A percentile compares a stretch with the other conserved stretches of the same genome.
Evolutionary conservation across 2,888 invertebrate species (phyloP).

Genomic region (Volucella bombylans): DNA sequence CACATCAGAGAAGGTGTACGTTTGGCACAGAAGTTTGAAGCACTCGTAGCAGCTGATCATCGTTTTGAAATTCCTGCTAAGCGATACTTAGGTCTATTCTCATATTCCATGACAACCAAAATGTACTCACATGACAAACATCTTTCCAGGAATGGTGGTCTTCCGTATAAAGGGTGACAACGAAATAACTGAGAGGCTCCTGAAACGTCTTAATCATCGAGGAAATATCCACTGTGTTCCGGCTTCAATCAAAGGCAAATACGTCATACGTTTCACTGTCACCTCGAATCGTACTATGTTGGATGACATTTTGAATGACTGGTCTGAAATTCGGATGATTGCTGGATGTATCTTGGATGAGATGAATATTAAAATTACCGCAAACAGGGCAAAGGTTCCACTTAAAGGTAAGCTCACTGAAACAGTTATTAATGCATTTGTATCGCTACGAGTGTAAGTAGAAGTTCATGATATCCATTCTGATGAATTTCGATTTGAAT

Average conservation of each 20-base stretch:
- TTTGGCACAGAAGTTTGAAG: constrained; percentile 95
- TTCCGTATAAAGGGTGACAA: constrained; percentile 94
- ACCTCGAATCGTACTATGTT: constrained; percentile 93
- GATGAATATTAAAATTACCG: constrained; percentile 84
- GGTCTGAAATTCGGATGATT: constrained; percentile 91
- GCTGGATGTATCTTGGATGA: constrained; percentile 88
- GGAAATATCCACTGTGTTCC: constrained; percentile 97
- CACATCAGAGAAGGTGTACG: constrained; percentile 96
- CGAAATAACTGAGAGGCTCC: constrained; percentile 92
- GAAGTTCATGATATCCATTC: constrained; percentile 22
- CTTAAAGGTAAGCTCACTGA: constrained; percentile 86
- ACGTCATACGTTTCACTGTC: constrained; percentile 95
- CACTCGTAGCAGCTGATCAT: constrained; percentile 90
- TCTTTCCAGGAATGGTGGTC: constrained; percentile 89
- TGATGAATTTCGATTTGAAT: constrained; percentile 11
- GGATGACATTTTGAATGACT: constrained; percentile 91
- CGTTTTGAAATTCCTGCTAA: constrained; percentile 95
- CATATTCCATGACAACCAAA: not conserved
- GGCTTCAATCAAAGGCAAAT: constrained; percentile 93
- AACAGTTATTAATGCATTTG: constrained; percentile 8
- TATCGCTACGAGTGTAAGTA: constrained; percentile 20
- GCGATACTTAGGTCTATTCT: constrained; percentile 86
- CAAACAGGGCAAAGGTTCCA: constrained; percentile 86
- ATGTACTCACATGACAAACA: not conserved
- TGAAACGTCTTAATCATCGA: constrained; percentile 93